These are phyloP conservation scores for Bostrychus sinensis DNA, from an alignment of 2,113 vertebrate species.

Conservation along the genomic window DNA sequence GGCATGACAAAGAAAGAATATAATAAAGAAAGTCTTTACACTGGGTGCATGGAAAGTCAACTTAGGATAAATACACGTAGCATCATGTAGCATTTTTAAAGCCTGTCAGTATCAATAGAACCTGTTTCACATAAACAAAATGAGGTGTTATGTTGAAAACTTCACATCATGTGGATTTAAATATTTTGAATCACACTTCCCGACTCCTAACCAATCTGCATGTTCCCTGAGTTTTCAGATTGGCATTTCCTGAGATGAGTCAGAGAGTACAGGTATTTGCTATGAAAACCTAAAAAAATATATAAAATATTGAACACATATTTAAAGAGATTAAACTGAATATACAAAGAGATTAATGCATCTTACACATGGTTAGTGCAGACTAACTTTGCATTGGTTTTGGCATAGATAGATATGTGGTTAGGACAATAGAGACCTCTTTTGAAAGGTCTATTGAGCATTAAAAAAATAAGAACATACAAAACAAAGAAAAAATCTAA, in stretches of 20 bases:
- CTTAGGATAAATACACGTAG: neutral
- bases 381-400: constrained; percentile 76
- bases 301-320: constrained; percentile 56
- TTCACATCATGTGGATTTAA: constrained; percentile 37
- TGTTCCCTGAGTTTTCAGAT: constrained; percentile 79
- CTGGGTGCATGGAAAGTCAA: constrained; percentile 17
- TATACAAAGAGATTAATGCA: constrained; percentile 56
- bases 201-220: constrained; percentile 62
- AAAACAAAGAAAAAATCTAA: constrained; percentile 42
- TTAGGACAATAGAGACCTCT: constrained; percentile 34
- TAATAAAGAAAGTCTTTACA: constrained; percentile 35
- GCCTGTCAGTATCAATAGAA: constrained; percentile 25
- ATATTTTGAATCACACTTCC: constrained; percentile 35
- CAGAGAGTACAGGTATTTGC: constrained; percentile 39
- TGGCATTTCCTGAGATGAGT: constrained; percentile 72
- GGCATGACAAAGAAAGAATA: constrained; percentile 44
- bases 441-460: constrained; percentile 35
- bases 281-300: constrained; percentile 43
- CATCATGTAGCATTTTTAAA: constrained; percentile 25
- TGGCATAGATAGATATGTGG: constrained; percentile 61
- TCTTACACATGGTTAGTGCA: constrained; percentile 75
- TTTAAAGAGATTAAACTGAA: constrained; percentile 52
- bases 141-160: neutral
- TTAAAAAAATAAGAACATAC: constrained; percentile 25
- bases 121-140: constrained; percentile 23